Base-by-base conservation (phyloP, 2,888 invertebrate species). In the Xylota segnis region DNA sequence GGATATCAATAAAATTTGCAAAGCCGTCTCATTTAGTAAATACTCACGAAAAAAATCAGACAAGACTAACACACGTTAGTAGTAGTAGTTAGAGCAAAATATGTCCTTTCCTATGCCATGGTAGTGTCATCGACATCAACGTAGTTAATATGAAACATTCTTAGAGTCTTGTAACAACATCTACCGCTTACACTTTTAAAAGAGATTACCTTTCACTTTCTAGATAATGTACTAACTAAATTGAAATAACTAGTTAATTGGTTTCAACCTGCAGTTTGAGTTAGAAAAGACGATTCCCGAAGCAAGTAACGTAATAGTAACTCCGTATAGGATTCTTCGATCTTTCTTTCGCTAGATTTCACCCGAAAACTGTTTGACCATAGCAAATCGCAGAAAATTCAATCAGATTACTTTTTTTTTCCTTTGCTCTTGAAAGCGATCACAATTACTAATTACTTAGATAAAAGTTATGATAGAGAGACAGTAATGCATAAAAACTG, bases 161-260 rank as follows among this genome's bases (percentile, higher is more conserved):
- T 27, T 27, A 52, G 52, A 52, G 23, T 27, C 9, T 52, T 32
- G 32, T 32, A 23, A 59, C 23, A 40, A 58, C 18, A 12, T 40
- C 23, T n/a, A 18, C 2, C n/a, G 10, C 5, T n/a, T 10, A n/a
- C 9, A 10, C 52, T 14, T 34, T 18, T n/a, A 0, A 7, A 0
- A 7, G 32, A 63, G 16, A 32, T 23, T 37, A 7, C 54, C 71
- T 71, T 71, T 71, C 71, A 71, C 71, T 71, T 71, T 59, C 34
- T 7, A 47, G 10, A 34, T 47, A 23, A 6, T 12, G 12, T n/a
- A 43, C 10, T 58, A 58, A 59, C 23, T 71, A 23, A 12, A 40
- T n/a, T 12, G 4, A 12, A 40, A 40, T 40, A 12, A 12, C 40
- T 32, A 18, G 16, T 10, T 9, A 32, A 56, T 14, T 34, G 7